Base-by-base conservation (phyloP, 2,888 invertebrate species). In the Teinopalpus imperialis region DNA sequence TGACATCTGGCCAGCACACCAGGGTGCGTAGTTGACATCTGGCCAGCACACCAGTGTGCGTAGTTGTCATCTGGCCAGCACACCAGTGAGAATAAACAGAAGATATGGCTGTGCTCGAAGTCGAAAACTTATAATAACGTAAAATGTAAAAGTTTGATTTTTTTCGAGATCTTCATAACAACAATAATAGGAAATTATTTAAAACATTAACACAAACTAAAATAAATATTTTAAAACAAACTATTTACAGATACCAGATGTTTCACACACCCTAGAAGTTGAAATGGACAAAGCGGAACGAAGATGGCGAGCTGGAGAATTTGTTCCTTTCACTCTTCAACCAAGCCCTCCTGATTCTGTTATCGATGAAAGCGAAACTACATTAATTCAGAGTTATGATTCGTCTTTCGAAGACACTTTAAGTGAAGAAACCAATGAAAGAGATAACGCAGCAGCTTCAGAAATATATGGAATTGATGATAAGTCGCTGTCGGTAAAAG, bases 251-350 rank as follows among this genome's bases (percentile, higher is more conserved):
- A 55, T 88, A 0, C 81, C 86, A 2, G 86, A 82, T 62, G 86
- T 83, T 6, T 87, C 87, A 0, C 69, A 69, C 1, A 72, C 86
- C 3, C 55, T 88, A 1, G 80, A 85, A 56, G 77, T 63, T 0
- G 83, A 81, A 49, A 81, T 88, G 63, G 74, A 72, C 8, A 71
- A 66, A 7, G 76, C 79, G 0, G 83, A 81, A 47, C 73, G 75
- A 45, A 62, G 73, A 43, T 76, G 79, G 74, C 64, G 78, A 0
- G 67, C 74, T 0, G 75, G 72, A 0, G 66, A 69, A 12, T 69
- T 59, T 27, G 61, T 68, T 0, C 63, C 70, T 4, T 69, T 65
- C 37, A 48, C 47, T 9, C 16, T 62, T 0, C 64, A 65, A 1
- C 47, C 47, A 0, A 67, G 66, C 13, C 67, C 67, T 0, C 52